Base-by-base conservation (phyloP, 2,888 invertebrate genomes). In the Strigamia transsilvanica region DNA sequence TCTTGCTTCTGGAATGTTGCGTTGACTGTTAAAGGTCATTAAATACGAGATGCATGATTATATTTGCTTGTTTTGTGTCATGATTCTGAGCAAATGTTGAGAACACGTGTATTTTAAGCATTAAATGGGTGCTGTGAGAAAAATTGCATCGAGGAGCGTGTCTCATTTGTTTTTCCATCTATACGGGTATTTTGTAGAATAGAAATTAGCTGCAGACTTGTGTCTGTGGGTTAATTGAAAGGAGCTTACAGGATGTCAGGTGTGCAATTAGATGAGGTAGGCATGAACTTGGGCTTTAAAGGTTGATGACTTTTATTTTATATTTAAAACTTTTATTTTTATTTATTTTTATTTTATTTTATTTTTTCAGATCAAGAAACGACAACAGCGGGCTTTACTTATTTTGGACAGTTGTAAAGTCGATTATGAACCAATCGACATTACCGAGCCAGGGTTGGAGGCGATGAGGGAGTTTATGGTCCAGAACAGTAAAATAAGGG, bases 331-430 rank as follows among this genome's bases (percentile, higher is more conserved):
- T 27, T 27, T 2, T 27, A 27, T 27, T 27, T 27, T 27, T 27
- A n/a, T 6, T 41, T 38, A 38, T 9, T 38, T 38, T 38, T 38
- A 38, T 34, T 34, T 34, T 5, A 5, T 34, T 34, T 4, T 38
- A 38, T 38, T 38, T 38, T 38, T 90, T 83, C 88, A 98, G 98
- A 95, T 98, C 85, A 97, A 97, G 89, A 98, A 98, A 89, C 92
- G 96, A 86, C 98, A 98, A 88, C 96, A 97, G 88, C 92, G 97
- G 84, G 96, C 98, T 82, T 89, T 94, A 86, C 95, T 98, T 93
- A 95, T 97, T 87, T 90, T 99, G 86, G 96, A 97, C 87, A 95
- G 97, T 85, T 94, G 96, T 91, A 92, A 91, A 88, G 93, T 99
- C 85, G 92, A 93, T 86, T 97, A 96, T 89, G 94, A 95, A 88